phyloP scores from a whole-genome alignment of 1,140 invertebrate genomes.

The Mamestra configurata region DNA sequence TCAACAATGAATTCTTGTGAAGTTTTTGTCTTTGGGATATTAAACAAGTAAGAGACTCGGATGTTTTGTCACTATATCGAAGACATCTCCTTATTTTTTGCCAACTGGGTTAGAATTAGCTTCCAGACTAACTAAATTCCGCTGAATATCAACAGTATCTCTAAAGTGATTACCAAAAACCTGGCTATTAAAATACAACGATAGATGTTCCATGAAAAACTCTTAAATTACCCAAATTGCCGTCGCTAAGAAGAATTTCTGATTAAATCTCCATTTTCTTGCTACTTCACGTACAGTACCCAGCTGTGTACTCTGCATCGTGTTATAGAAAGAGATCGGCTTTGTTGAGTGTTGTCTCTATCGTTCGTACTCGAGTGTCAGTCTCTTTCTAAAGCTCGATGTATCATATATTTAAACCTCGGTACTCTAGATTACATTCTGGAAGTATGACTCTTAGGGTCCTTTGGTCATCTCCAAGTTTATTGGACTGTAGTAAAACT shows the following conservation, averaged over 20 bases:
- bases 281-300: background rate
- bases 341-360: too few relatives aligned
- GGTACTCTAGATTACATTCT: background rate
- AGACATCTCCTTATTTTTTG: too few relatives aligned
- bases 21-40: background rate
- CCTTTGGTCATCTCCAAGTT: background rate
- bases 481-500: background rate
- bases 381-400: background rate
- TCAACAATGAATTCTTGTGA: background rate
- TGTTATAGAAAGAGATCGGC: background rate
- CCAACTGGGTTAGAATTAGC: too few relatives aligned
- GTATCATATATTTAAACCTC: background rate
- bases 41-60: too few relatives aligned
- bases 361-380: background rate
- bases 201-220: too few relatives aligned
- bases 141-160: too few relatives aligned
- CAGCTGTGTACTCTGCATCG: background rate
- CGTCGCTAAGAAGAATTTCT: background rate
- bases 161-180: too few relatives aligned
- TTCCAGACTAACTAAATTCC: too few relatives aligned
- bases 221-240: too few relatives aligned
- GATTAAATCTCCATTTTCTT: background rate
- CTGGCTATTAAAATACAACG: too few relatives aligned
- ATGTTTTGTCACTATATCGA: too few relatives aligned
- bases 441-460: background rate